Conservation (phyloP, 2,797 vertebrate species). For the Prionace glauca region DNA sequence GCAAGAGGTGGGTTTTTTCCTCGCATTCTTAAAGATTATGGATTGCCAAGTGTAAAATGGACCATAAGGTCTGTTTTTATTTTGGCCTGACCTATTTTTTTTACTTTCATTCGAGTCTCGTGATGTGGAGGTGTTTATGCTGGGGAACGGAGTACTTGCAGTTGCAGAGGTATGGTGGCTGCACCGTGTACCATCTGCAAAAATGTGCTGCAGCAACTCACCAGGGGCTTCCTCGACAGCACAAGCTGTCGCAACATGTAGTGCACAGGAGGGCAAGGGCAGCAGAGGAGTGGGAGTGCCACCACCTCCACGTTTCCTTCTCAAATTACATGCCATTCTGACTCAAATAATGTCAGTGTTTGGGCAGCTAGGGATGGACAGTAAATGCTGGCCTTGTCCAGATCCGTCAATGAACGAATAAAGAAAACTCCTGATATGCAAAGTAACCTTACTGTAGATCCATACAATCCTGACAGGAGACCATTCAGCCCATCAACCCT, state of each 20-base stretch:
- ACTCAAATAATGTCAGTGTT: no score
- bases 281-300: neutral
- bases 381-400: no score
- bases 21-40: neutral
- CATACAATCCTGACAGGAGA: no score
- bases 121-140: neutral
- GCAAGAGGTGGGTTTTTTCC: constrained; percentile 73
- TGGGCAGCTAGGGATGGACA: no score
- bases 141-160: neutral
- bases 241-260: neutral
- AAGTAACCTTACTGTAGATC: neutral
- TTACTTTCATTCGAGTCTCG: neutral
- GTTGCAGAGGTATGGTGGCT: no score
- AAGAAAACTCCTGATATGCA: no score
- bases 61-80: neutral
- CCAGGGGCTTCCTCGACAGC: neutral
- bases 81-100: neutral
- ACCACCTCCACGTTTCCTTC: no score
- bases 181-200: neutral
- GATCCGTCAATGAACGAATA: no score
- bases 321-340: no score
- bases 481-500: no score
- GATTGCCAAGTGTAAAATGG: neutral
- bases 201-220: neutral
- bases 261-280: neutral